These are phyloP conservation scores for Catalaphyllia jardinei DNA, from an alignment of 64 coral and sea anemone species.

Conservation along the genomic window DNA sequence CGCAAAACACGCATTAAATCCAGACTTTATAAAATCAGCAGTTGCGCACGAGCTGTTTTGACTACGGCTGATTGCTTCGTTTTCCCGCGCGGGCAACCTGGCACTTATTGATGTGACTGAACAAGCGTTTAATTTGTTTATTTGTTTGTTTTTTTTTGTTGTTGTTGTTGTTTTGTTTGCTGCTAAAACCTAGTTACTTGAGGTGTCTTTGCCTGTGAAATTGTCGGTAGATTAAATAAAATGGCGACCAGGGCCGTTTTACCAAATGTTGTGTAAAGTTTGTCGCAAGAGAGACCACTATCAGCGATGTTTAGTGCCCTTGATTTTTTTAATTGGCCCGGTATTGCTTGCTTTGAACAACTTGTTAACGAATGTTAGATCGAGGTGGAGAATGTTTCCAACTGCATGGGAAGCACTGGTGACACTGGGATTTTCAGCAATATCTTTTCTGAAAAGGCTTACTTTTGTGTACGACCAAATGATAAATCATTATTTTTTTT, in stretches of 20 bases:
- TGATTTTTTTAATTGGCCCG: too few species aligned
- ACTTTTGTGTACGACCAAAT: too few species aligned
- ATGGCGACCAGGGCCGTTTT: slow-evolving; percentile 29
- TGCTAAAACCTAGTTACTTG: neutral
- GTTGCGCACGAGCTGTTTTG: slow-evolving; percentile 1
- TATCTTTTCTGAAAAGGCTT: too few species aligned
- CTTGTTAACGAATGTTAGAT: too few species aligned
- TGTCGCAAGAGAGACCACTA: slow-evolving; percentile 38
- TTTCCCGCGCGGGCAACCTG: neutral
- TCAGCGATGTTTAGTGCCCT: slow-evolving; percentile 49
- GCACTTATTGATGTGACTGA: neutral
- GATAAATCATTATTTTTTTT: too few species aligned
- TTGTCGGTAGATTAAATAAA: slow-evolving; percentile 14
- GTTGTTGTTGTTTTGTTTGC: neutral
- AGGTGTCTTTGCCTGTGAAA: slow-evolving; percentile 4
- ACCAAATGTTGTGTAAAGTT: slow-evolving; percentile 25
- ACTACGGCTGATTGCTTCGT: slow-evolving; percentile 1
- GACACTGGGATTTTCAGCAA: too few species aligned
- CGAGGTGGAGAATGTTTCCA: too few species aligned
- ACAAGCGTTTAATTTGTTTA: neutral
- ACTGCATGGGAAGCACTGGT: too few species aligned
- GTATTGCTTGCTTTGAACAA: too few species aligned
- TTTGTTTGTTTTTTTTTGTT: too few species aligned
- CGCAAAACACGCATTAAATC: too few species aligned
- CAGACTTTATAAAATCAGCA: neutral